A percentile compares a stretch with the other conserved stretches of the same genome.
Evolutionary conservation across 2,888 invertebrate species (phyloP).

Genomic region (Folsomia candida): DNA sequence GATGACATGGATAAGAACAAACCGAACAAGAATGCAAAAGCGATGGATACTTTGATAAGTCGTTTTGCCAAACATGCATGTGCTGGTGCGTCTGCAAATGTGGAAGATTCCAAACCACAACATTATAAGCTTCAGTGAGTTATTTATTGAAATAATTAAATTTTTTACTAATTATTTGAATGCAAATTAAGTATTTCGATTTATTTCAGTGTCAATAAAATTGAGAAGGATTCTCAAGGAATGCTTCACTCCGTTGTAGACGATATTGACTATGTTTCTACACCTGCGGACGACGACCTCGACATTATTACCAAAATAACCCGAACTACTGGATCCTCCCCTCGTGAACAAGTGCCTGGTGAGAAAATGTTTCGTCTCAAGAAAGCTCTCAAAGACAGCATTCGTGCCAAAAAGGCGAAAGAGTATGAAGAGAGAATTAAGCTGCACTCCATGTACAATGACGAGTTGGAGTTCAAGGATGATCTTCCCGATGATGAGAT

Average conservation of each 20-base stretch:
- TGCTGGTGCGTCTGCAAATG: constrained; percentile 56
- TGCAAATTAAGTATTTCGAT: background rate
- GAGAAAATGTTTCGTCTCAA: constrained; percentile 29
- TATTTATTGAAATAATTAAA: background rate
- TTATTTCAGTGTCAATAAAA: constrained; percentile 53
- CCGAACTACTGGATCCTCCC: constrained; percentile 10
- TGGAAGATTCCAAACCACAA: constrained; percentile 53
- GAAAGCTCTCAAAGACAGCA: constrained; percentile 39
- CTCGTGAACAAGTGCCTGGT: constrained; percentile 35
- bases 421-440: constrained; percentile 52
- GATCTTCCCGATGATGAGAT: constrained; percentile 54
- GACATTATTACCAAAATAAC: constrained; percentile 9
- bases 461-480: constrained; percentile 53
- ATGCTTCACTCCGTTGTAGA: constrained; percentile 52
- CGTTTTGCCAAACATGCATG: constrained; percentile 60
- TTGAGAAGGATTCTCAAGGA: constrained; percentile 52
- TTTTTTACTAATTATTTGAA: background rate
- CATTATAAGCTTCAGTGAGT: background rate
- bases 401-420: constrained; percentile 44
- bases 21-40: constrained; percentile 52
- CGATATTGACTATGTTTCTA: constrained; percentile 45
- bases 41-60: constrained; percentile 67
- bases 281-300: constrained; percentile 32
- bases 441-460: constrained; percentile 51
- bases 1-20: constrained; percentile 54